Percentiles rank a stretch among this genome's conserved stretches.
Evolutionary conservation across 35 echinoderm and acorn worm species (phyloP).

Genomic region (Apostichopus californicus): DNA sequence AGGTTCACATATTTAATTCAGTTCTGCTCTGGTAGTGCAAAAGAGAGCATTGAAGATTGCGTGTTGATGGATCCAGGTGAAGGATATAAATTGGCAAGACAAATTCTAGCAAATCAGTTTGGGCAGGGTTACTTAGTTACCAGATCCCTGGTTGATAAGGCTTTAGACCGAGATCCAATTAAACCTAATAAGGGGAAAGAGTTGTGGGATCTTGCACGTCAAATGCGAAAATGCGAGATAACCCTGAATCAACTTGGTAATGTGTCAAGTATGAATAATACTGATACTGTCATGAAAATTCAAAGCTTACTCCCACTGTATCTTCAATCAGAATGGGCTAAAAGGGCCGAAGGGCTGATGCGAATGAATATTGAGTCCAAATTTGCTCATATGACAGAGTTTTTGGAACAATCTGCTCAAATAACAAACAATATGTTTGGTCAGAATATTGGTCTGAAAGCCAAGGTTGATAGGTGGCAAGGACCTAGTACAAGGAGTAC

Average conservation of each 20-base stretch:
- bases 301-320: slow-evolving; percentile 32
- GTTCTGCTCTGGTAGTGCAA: slow-evolving; percentile 56
- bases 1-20: slow-evolving; percentile 54
- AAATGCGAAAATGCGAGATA: slow-evolving; percentile 11
- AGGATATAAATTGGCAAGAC: slow-evolving; percentile 23
- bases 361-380: not conserved
- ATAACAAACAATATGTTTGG: slow-evolving; percentile 50
- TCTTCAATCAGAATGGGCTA: slow-evolving; percentile 51
- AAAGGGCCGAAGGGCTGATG: slow-evolving; percentile 10
- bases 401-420: slow-evolving; percentile 15
- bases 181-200: slow-evolving; percentile 53
- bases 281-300: slow-evolving; percentile 44
- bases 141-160: slow-evolving; percentile 29
- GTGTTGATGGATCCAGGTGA: not conserved
- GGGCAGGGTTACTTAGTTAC: slow-evolving; percentile 33
- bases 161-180: slow-evolving; percentile 35
- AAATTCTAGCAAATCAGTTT: slow-evolving; percentile 51
- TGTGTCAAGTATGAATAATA: slow-evolving; percentile 23
- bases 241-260: slow-evolving; percentile 20
- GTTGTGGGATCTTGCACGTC: slow-evolving; percentile 49
- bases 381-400: not conserved
- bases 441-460: slow-evolving; percentile 13
- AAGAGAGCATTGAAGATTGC: slow-evolving; percentile 57
- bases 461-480: not conserved
- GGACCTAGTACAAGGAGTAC: not conserved